Evolutionary conservation across 2,797 vertebrate genomes (phyloP), one percentile per base, ranked within the genome.

Genomic region (Enteromius unitaeniatus): DNA sequence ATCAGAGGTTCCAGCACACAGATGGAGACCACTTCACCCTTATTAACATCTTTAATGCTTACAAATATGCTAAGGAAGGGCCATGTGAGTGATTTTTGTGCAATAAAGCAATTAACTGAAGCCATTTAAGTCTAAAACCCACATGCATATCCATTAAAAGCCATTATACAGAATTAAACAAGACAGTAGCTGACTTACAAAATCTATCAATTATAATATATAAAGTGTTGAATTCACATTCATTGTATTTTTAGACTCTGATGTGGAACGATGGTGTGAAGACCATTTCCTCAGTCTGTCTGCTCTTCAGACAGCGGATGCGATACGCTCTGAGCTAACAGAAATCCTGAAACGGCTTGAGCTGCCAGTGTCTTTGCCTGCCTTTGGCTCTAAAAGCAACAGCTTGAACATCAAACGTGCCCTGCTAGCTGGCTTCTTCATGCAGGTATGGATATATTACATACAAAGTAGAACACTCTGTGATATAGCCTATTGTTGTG

Each of bases 11-110:
- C 89, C 92, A 91, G 55, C 97, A 98, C 85, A 93, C 95, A 0
- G 96, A 97, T 58, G 97, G 97, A 31, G 97, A 98, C 85, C 97
- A 98, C 91, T 96, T 94, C 26, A 96, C 96, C 19, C 97, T 98
- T 73, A 91, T 98, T 84, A 98, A 97, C 21, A 31, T 98, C 89
- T 98, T 96, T 91, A 96, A 94, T 0, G 94, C 96, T 89, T 98
- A 95, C 93, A 95, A 91, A 81, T 95, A 94, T 37, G 92, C 77
- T 14, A 94, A 95, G 88, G 89, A 94, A 91, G 92, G 95, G 87
- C 93, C 88, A 67, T 86, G 95, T 95, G 85, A 91, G 92, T 90
- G 69, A 40, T 40, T 47, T 82, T 60, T 49, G n/a, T 45, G 10
- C 2, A 40, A 42, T 17, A 64, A 53, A 26, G 19, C 6, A 68